Percentiles rank a stretch among this genome's conserved stretches.
Conservation (phyloP, 1,140 invertebrate species). For the Tetramorium alpestre region DNA sequence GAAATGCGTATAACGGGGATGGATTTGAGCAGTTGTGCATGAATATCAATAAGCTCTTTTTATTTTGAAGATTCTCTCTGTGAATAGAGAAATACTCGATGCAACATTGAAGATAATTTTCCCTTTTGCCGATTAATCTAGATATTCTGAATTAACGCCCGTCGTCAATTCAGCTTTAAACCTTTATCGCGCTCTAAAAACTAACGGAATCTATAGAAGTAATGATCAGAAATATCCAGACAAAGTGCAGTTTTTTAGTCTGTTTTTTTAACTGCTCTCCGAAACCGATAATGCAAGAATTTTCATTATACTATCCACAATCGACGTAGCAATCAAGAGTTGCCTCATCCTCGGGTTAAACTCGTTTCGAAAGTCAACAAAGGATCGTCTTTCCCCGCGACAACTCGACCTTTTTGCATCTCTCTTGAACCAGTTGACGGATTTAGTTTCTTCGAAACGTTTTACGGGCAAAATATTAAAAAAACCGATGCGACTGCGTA, state of each 20-base stretch:
- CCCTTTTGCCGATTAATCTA: background rate
- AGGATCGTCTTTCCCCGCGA: conserved; percentile 14
- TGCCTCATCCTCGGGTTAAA: conserved; percentile 70
- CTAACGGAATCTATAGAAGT: background rate
- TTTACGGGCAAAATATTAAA: conserved; percentile 9
- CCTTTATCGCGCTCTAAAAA: background rate
- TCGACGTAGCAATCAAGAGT: conserved; percentile 67
- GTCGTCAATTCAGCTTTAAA: background rate
- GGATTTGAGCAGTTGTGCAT: too few species aligned
- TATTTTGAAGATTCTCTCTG: too few species aligned
- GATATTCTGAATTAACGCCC: background rate
- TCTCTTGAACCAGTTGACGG: background rate
- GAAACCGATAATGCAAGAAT: conserved; percentile 69
- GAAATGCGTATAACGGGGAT: too few species aligned
- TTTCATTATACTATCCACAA: conserved; percentile 68
- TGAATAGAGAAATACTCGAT: background rate
- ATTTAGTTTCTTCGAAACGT: conserved; percentile 36
- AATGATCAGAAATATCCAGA: background rate
- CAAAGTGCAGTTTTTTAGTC: conserved; percentile 18
- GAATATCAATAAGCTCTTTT: too few species aligned
- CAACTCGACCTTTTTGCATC: background rate
- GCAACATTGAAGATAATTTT: background rate
- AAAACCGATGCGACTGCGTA: background rate
- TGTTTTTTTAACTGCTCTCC: conserved; percentile 46
- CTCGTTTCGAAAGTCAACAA: conserved; percentile 71